Evolutionary conservation across 2,113 vertebrate genomes (phyloP).

Genomic region (Takifugu flavidus): DNA sequence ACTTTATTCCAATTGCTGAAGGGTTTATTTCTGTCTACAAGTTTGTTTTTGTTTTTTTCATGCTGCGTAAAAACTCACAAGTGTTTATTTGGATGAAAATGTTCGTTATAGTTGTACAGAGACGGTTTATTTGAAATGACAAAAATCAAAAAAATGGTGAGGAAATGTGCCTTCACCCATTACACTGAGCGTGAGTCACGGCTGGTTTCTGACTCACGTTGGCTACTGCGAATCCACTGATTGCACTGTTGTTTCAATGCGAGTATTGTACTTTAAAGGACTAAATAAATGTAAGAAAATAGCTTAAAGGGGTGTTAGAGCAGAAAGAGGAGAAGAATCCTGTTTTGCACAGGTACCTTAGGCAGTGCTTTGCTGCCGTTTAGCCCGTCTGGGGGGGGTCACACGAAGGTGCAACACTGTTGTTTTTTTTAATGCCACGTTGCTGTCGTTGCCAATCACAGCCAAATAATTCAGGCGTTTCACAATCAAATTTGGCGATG

Average conservation of each 20-base stretch:
- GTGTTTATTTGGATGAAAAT: conserved; percentile 29
- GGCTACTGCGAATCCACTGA: conserved; percentile 19
- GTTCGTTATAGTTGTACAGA: conserved; percentile 14
- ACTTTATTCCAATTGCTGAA: background rate
- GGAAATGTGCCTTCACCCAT: background rate
- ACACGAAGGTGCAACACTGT: conserved; percentile 25
- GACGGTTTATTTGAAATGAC: conserved; percentile 29
- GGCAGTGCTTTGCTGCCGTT: background rate
- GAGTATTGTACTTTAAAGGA: too few species aligned
- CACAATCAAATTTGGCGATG: conserved; percentile 51
- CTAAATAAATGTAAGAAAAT: too few species aligned
- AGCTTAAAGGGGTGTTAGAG: background rate
- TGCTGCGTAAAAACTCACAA: conserved; percentile 1
- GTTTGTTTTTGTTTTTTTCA: conserved; percentile 18
- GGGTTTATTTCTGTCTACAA: background rate
- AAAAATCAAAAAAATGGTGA: conserved; percentile 9
- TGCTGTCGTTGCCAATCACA: conserved; percentile 43
- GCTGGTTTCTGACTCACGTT: conserved; percentile 22
- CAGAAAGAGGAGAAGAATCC: background rate
- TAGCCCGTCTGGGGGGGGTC: conserved; percentile 3
- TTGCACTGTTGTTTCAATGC: too few species aligned
- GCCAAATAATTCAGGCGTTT: conserved; percentile 52
- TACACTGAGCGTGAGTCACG: conserved; percentile 7
- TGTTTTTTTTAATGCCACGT: conserved; percentile 29
- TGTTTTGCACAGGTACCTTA: conserved; percentile 1